Evolutionary conservation across 2,113 vertebrate genomes (phyloP), one percentile per base, ranked within the genome.

Genomic region (Amphiprion ocellaris): DNA sequence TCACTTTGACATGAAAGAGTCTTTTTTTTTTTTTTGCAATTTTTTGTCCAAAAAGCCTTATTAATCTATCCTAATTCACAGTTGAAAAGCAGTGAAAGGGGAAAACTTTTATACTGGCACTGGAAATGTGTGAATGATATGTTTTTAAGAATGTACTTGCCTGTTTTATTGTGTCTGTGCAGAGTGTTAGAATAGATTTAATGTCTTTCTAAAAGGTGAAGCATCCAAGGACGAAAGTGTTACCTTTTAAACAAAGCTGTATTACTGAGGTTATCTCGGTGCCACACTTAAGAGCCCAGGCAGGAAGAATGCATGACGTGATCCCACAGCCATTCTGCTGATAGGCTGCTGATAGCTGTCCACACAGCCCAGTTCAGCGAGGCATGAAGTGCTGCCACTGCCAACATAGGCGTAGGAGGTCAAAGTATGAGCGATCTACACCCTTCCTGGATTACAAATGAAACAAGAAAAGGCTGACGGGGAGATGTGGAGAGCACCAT

Each of bases 301-400:
- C 68, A 53, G 72, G 58, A 86, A 77, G 85, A 87, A 92, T 82
- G 84, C 46, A 66, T 88, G 77, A 91, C 12, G 64, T 82, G 50
- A 82, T 61, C 76, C 44, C 1, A 6, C 61, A 75, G 79, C 47
- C 52, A 56, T 71, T 74, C 66, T 83, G 71, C 74, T 89, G 81
- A 89, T 78, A 84, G 33, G 65, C 79, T 41, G 60, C 87, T 39
- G 30, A 78, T 61, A 81, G 52, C 74, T 73, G 55, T 58, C 62
- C 73, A 77, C 62, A 69, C 19, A 54, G 33, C 53, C 58, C 63
- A 15, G 16, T 69, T 41, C 11, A 52, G 44, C 76, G 65, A 80
- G 58, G 39, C 61, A 21, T 39, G 16, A 79, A 28, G 30, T 30
- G 24, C 59, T 63, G 7, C 68, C 6, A 0, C 52, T 81, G 74